Conservation (phyloP, 2,888 invertebrate species). For the Lymantria monacha region DNA sequence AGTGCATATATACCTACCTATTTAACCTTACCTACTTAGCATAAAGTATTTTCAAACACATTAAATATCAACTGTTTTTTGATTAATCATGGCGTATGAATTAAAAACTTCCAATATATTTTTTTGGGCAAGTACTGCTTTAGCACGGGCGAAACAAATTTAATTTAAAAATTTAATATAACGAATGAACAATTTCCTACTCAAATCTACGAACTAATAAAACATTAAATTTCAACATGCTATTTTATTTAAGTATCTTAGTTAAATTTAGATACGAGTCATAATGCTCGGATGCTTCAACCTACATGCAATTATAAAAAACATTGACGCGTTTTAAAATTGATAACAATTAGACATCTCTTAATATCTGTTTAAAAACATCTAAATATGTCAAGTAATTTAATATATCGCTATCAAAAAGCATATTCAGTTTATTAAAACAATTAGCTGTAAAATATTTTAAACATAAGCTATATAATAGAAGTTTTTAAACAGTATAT, state of each 20-base stretch:
- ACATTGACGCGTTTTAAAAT: conserved; percentile 47
- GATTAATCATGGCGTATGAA: too few relatives aligned
- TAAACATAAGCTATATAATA: conserved; percentile 16
- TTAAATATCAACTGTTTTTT: too few relatives aligned
- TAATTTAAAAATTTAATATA: conserved; percentile 15
- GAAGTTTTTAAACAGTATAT: conserved; percentile 58
- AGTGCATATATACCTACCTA: too few relatives aligned
- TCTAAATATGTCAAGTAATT: conserved; percentile 26
- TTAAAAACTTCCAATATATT: too few relatives aligned
- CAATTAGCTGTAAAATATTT: too few relatives aligned
- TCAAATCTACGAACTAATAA: conserved; percentile 44
- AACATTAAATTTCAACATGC: conserved; percentile 53
- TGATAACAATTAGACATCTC: conserved; percentile 47
- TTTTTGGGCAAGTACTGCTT: too few relatives aligned
- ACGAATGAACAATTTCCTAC: conserved; percentile 21
- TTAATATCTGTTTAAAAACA: conserved; percentile 56
- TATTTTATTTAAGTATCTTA: conserved; percentile 27
- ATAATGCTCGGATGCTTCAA: conserved; percentile 60
- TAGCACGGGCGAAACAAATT: conserved; percentile 8
- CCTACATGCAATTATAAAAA: conserved; percentile 71
- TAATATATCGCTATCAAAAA: neutral
- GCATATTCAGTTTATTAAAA: too few relatives aligned
- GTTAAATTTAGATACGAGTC: conserved; percentile 28
- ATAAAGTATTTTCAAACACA: too few relatives aligned
- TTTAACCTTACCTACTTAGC: too few relatives aligned